Percentiles rank a stretch among this genome's conserved stretches.
These are phyloP conservation scores for Chionodraco myersi DNA, from an alignment of 2,113 vertebrate genomes.

Conservation along the genomic window DNA sequence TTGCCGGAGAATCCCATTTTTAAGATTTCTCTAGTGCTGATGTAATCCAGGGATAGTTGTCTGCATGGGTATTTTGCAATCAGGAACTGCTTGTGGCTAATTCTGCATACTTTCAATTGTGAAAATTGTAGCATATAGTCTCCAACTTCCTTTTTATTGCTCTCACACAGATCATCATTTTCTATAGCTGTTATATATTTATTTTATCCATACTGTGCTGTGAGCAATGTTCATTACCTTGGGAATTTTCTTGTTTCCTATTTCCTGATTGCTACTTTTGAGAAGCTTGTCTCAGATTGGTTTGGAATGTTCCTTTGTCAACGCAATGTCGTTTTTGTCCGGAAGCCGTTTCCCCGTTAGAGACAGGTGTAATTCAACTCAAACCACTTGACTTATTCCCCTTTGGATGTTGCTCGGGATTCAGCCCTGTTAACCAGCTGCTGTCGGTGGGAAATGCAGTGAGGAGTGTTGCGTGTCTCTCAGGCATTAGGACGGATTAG, in stretches of 20 bases:
- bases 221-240: neutral
- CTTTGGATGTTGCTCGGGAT: neutral
- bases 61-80: too few relatives aligned
- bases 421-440: conserved; percentile 41
- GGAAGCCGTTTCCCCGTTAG: conserved; percentile 33
- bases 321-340: conserved; percentile 50
- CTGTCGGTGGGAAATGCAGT: conserved; percentile 15
- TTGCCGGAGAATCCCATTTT: neutral
- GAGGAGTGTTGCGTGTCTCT: conserved; percentile 3
- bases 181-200: conserved; percentile 20
- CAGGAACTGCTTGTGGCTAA: neutral
- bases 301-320: conserved; percentile 32
- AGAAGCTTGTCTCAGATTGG: conserved; percentile 15
- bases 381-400: conserved; percentile 7
- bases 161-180: neutral
- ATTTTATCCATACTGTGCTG: neutral
- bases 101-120: neutral
- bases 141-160: neutral
- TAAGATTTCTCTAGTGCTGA: neutral
- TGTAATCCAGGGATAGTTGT: neutral
- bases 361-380: conserved; percentile 39
- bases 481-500: conserved; percentile 2
- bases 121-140: neutral
- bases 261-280: conserved; percentile 5
- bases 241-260: neutral